Base-by-base conservation (phyloP, 2,113 vertebrate genomes). In the Trogon melanurus region DNA sequence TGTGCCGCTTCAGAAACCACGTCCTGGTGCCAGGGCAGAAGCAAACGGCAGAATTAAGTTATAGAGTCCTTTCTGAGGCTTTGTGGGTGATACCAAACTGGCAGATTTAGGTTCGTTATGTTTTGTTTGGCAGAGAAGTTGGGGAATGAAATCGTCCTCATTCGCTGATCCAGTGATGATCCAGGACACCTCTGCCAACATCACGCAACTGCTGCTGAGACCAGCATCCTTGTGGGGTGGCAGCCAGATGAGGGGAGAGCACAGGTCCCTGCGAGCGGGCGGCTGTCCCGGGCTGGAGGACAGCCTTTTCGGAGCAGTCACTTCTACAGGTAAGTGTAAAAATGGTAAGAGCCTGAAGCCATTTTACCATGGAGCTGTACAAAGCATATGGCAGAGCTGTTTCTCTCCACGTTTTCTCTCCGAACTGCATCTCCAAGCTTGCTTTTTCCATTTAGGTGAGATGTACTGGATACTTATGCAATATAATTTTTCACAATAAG, bases 221-320 rank as follows among this genome's bases (percentile, higher is more conserved):
- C n/a, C 54, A 83, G 36, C 44, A 38, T 61, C 36, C 57, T 58
- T 64, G 51, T 48, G 41, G 44, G 75, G 45, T 38, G 32, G 26
- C 44, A 83, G 51, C 25, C 21, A 29, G 58, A 13, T n/a, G 30
- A 83, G 50, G 32, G 27, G 41, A 83, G 6, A 84, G 8, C 20
- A 3, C 16, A 73, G 8, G 36, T 64, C 56, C 32, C 67, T 69
- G 25, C 0, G 0, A 65, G 34, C 13, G 20, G 53, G 48, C n/a
- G 62, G 29, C 47, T 78, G 16, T 48, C 54, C 1, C 5, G 32
- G 67, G 30, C 15, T 41, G 34, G 34, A 79, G 27, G 13, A 54
- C 45, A 65, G 25, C 7, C 17, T 82, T 50, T 84, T 57, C 1
- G 5, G 30, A 87, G 41, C 11, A 30, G 61, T 64, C 45, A 60